These are phyloP conservation scores for Clostera curtula DNA, from an alignment of 2,888 invertebrate genomes.

Conservation along the genomic window DNA sequence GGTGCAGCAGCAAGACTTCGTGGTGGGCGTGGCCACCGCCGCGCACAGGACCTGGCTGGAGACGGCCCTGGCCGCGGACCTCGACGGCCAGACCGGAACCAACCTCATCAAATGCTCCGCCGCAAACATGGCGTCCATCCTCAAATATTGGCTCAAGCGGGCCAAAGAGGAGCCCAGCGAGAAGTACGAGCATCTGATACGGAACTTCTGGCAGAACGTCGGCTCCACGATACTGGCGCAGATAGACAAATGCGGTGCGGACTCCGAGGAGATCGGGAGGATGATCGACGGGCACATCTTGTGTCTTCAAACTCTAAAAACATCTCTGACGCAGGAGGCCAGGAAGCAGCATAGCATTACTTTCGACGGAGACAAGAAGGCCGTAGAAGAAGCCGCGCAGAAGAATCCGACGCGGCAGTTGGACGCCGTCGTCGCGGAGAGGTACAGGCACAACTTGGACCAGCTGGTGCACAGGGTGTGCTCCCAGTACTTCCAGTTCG, in stretches of 20 bases:
- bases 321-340: constrained; percentile 25
- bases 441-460: constrained; percentile 60
- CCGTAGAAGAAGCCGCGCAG: neutral
- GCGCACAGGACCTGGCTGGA: constrained; percentile 45
- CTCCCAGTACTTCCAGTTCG: constrained; percentile 72
- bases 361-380: constrained; percentile 31
- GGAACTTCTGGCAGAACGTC: constrained; percentile 59
- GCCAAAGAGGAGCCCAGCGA: constrained; percentile 27
- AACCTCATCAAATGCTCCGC: constrained; percentile 37
- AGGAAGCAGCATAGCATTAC: constrained; percentile 39
- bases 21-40: constrained; percentile 27
- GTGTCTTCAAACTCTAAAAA: constrained; percentile 39
- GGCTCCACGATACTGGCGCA: constrained; percentile 36
- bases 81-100: constrained; percentile 17
- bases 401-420: constrained; percentile 6
- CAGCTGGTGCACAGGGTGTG: constrained; percentile 60
- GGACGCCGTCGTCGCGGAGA: constrained; percentile 25
- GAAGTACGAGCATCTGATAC: constrained; percentile 40
- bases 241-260: constrained; percentile 48
- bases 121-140: constrained; percentile 32
- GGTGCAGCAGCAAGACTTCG: constrained; percentile 26
- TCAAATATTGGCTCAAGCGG: constrained; percentile 48
- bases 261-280: constrained; percentile 49
- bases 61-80: constrained; percentile 15
- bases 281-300: constrained; percentile 51